Evolutionary conservation across 2,113 vertebrate species (phyloP), one percentile per base, ranked within the genome.

Genomic region (Urocynchramus pylzowi): DNA sequence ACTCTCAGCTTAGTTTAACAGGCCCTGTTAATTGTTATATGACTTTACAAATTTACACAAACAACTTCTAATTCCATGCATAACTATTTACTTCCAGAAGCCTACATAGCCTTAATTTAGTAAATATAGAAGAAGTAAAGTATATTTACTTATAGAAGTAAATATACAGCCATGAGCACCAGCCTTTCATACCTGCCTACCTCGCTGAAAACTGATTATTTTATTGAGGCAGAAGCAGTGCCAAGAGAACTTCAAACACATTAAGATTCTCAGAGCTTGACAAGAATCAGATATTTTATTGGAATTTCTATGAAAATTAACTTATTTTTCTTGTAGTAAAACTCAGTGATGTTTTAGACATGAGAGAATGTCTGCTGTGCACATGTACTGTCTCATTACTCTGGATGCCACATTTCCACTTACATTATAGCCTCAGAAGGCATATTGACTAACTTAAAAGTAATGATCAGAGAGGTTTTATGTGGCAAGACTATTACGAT

Each of bases 261-360:
- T 89, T 59, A 86, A 94, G 84, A 94, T 74, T 31, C 59, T 86
- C 68, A 84, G 69, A 74, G 42, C n/a, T 91, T 91, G 89, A 87
- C 77, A 86, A 61, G 76, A 87, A 74, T 74, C 84, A 77, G 54
- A 71, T 35, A 65, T 39, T 61, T 87, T 47, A 71, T 65, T 50
- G 33, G 3, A 52, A 64, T 74, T 49, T 81, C 16, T 33, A 87
- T 27, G 41, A 84, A 95, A 92, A 89, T 77, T 41, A 70, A 44
- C 31, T 84, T 76, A 14, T 35, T 84, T 96, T 76, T 77, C 37
- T 74, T 81, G 45, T 22, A 86, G 31, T 21, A 64, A n/a, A n/a
- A n/a, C n/a, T n/a, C 50, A 61, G 47, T 50, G 65, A 84, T 67
- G 30, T 63, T 94, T 93, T 42, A 81, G 84, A 84, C 54, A 76